These are phyloP conservation scores for Apotomis betuletana DNA, from an alignment of 2,888 invertebrate genomes.

Conservation along the genomic window DNA sequence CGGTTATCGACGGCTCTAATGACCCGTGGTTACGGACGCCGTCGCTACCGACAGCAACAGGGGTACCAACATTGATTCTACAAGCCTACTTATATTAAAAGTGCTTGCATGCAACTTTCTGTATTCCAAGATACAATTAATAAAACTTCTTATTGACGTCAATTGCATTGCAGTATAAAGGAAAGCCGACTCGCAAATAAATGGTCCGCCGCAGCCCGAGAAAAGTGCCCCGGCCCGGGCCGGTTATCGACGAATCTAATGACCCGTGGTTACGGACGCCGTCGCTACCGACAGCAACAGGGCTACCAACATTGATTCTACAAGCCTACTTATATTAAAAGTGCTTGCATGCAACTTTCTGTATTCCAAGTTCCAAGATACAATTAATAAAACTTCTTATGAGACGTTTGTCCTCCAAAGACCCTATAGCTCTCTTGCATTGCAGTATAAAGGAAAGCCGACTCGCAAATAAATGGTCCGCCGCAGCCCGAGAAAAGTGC, in stretches of 20 bases:
- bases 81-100: too few relatives aligned
- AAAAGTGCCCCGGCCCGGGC: background rate
- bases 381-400: too few relatives aligned
- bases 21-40: background rate
- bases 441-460: background rate
- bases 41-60: background rate
- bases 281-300: background rate
- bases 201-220: background rate
- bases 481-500: background rate
- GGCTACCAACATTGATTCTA: too few relatives aligned
- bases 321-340: too few relatives aligned
- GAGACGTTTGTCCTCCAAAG: too few relatives aligned
- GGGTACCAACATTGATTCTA: too few relatives aligned
- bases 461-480: background rate
- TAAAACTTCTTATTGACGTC: too few relatives aligned
- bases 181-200: background rate
- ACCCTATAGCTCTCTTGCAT: too few relatives aligned
- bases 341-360: too few relatives aligned
- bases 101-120: too few relatives aligned
- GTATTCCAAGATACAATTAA: too few relatives aligned
- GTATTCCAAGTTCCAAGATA: too few relatives aligned
- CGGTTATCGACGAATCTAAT: conserved; percentile 14
- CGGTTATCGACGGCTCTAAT: conserved; percentile 16
- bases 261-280: background rate
- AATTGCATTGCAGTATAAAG: background rate